A percentile compares a stretch with the other conserved stretches of the same genome.
Evolutionary conservation across 2,888 invertebrate species (phyloP).

Genomic region (Aphodius sticticus): DNA sequence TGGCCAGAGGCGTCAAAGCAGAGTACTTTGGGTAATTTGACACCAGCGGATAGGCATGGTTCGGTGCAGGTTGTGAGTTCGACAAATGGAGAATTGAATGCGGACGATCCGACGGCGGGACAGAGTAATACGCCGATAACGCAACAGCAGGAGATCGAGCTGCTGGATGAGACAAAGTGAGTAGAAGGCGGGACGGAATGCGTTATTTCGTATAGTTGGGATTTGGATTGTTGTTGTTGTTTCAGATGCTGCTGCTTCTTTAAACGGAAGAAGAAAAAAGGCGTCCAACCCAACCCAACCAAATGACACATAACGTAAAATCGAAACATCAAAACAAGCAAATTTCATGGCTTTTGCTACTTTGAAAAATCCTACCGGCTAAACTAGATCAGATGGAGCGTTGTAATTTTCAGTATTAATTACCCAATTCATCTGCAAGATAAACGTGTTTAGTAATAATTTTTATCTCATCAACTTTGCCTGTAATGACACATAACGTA

Average conservation of each 20-base stretch:
- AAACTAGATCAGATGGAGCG: too few relatives aligned
- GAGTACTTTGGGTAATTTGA: conserved; percentile 83
- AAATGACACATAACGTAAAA: too few relatives aligned
- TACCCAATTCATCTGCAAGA: too few relatives aligned
- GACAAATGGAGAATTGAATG: conserved; percentile 93
- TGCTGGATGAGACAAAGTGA: conserved; percentile 98
- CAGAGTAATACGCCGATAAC: conserved; percentile 98
- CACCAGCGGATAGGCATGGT: conserved; percentile 95
- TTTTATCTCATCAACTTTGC: too few relatives aligned
- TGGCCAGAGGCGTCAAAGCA: conserved; percentile 89
- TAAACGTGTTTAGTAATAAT: too few relatives aligned
- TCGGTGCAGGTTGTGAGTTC: conserved; percentile 99
- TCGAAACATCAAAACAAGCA: too few relatives aligned
- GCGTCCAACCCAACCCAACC: too few relatives aligned
- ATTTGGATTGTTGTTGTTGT: conserved; percentile 55
- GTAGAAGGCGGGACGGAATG: conserved; percentile 57
- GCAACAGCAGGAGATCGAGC: conserved; percentile 90
- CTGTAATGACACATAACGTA: too few relatives aligned
- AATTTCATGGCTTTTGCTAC: too few relatives aligned
- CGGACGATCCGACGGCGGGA: conserved; percentile 95
- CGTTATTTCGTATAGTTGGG: conserved; percentile 37
- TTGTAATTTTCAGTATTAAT: too few relatives aligned
- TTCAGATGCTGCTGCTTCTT: conserved; percentile 98
- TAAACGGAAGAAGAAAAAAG: conserved; percentile 98
- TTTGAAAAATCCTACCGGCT: too few relatives aligned